Base-by-base conservation (phyloP, 2,888 invertebrate species). In the Acanthococcus lagerstroemiae region DNA sequence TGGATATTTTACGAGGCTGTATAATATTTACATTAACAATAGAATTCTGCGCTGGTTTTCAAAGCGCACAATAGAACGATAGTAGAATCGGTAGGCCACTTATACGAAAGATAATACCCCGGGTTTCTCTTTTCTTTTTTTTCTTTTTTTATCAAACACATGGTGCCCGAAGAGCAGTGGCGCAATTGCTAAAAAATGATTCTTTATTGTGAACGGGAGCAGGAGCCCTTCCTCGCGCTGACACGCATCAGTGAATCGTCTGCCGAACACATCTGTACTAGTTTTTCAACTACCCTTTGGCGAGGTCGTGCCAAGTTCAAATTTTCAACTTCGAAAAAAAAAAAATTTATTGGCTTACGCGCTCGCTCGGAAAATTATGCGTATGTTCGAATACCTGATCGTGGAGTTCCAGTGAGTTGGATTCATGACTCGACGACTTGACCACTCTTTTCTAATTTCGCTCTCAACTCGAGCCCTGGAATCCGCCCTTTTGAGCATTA, bases 161-260 rank as follows among this genome's bases (percentile, higher is more conserved):
- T 65, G 65, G 65, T 65, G 65, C 55, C 55, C 65, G 37, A 61
- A 61, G 50, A 61, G 50, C 30, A 24, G 50, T 27, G 22, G 61
- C 48, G 55, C 65, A 45, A 65, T 65, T 65, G 65, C 55, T 65
- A 65, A 65, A 65, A 65, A 65, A 65, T 65, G 65, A 61, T 26
- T 50, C 61, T 61, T 61, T 46, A 50, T 61, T 50, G 61, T 50
- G 22, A 50, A 61, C 25, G 22, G 24, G 46, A 45, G 46, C 22
- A 58, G 21, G 37, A 37, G 37, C 37, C 37, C 37, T 37, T 37
- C 37, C 37, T 37, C 37, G 37, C 37, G 37, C 37, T 37, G 37
- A 37, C 37, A 37, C 37, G 37, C 37, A 37, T 37, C 37, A n/a
- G 2, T 37, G 37, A 37, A 45, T 58, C 57, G 57, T 58, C 57